phyloP scores from a whole-genome alignment of 92 coral and sea anemone genomes.

The Heliopora coerulea region DNA sequence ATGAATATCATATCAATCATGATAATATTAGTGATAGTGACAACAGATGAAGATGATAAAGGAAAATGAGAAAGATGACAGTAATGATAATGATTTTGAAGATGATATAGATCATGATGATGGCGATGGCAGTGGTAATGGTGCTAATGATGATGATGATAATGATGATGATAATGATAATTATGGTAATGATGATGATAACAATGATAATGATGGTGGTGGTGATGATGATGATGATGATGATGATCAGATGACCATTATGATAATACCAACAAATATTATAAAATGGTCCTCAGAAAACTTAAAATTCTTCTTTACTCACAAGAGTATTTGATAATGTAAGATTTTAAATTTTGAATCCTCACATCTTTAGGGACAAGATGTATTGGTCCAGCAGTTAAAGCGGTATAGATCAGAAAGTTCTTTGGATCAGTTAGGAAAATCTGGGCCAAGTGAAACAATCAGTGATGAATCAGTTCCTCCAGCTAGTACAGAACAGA shows the following conservation, averaged over 20 bases:
- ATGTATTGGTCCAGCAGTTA: conserved; percentile 35
- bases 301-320: too few relatives aligned
- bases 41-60: not conserved
- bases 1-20: not conserved
- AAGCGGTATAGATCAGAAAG: conserved; percentile 33
- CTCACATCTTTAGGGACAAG: conserved; percentile 17
- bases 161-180: not conserved
- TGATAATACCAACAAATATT: too few relatives aligned
- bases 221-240: not conserved
- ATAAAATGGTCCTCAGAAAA: too few relatives aligned
- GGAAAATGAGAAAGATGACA: not conserved
- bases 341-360: too few relatives aligned
- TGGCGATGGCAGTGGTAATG: not conserved
- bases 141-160: not conserved
- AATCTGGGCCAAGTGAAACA: not conserved
- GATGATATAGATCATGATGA: not conserved
- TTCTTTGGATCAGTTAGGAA: conserved; percentile 18
- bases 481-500: not conserved
- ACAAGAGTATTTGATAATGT: too few relatives aligned
- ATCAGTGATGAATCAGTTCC: not conserved
- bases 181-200: not conserved
- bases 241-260: too few relatives aligned
- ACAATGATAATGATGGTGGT: not conserved
- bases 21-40: not conserved
- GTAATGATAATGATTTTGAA: not conserved